A percentile compares a stretch with the other conserved stretches of the same genome.
Conservation (phyloP, 2,113 vertebrate species). For the Bos taurus region DNA sequence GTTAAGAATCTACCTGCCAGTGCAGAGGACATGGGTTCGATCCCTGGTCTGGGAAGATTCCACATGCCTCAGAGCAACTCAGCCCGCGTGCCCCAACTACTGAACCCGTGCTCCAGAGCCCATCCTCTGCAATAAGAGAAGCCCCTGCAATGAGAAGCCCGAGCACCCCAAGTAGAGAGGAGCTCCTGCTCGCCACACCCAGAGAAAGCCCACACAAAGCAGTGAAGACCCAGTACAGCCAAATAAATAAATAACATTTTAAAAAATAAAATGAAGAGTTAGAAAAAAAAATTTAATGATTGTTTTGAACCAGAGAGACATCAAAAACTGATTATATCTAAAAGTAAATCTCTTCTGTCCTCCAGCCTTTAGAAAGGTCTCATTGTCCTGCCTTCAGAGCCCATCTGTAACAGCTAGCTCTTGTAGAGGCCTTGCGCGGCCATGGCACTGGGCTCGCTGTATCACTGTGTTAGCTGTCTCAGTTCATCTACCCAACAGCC, state of each 20-base stretch:
- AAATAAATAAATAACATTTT: not conserved
- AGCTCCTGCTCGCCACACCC: not conserved
- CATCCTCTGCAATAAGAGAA: not conserved
- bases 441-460: too few species aligned
- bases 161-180: not conserved
- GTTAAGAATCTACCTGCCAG: not conserved
- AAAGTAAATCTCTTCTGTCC: not conserved
- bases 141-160: not conserved
- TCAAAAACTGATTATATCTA: not conserved
- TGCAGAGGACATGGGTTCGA: not conserved
- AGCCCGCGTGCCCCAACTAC: not conserved
- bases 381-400: not conserved
- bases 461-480: not conserved
- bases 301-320: not conserved
- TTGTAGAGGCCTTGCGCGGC: too few species aligned
- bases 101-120: not conserved
- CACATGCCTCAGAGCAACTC: not conserved
- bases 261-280: not conserved
- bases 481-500: not conserved
- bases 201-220: not conserved
- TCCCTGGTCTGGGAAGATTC: not conserved
- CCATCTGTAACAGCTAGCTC: too few species aligned
- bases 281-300: not conserved
- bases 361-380: not conserved
- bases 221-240: not conserved